Conservation (phyloP, 2,113 vertebrate genomes). For the Chaenogobius annularis region DNA sequence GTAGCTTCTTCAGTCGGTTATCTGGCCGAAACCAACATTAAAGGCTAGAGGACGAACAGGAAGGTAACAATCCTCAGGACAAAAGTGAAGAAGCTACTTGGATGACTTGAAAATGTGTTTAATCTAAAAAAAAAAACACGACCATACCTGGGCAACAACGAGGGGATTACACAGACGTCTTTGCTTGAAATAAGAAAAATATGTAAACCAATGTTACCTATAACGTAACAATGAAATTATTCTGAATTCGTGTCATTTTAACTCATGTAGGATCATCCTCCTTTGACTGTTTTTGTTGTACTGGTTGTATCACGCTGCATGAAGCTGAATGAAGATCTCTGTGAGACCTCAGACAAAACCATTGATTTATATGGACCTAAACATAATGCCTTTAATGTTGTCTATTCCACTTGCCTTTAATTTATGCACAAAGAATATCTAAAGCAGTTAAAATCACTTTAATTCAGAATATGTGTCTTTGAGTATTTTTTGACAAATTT, state of each 20-base stretch:
- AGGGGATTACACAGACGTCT: no score
- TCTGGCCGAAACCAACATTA: no score
- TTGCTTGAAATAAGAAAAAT: no score
- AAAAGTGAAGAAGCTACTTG: no score
- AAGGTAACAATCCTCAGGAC: no score
- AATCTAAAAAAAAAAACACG: no score
- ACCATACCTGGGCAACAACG: no score
- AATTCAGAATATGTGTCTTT: background rate
- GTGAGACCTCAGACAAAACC: constrained; percentile 15
- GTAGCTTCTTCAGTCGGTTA: no score
- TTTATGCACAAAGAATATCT: constrained; percentile 21
- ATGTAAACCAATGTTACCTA: no score
- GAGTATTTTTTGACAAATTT: background rate
- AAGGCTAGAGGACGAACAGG: no score
- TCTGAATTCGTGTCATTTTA: background rate
- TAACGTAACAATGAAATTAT: background rate
- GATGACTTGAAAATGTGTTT: no score
- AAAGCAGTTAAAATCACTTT: background rate
- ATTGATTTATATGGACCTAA: constrained; percentile 15
- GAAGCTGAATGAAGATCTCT: constrained; percentile 19
- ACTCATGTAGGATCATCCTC: background rate
- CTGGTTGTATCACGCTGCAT: constrained; percentile 14
- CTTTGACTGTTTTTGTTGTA: constrained; percentile 18
- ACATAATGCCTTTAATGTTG: constrained; percentile 21
- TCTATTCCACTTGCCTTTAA: constrained; percentile 24